These are phyloP conservation scores for Thereva nobilitata DNA, from an alignment of 2,888 invertebrate genomes.

Conservation along the genomic window DNA sequence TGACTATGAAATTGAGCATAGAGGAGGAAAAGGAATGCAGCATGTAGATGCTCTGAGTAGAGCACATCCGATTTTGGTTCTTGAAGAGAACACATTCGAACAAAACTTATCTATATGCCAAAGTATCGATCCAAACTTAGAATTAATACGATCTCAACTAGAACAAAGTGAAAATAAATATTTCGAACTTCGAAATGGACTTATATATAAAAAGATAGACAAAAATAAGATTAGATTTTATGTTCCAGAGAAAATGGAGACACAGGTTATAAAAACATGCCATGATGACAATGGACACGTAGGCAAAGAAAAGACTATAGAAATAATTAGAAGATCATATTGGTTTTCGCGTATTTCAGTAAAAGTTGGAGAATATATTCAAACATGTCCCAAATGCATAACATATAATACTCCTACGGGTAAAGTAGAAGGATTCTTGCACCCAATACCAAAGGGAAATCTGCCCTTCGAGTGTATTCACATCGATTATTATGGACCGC, in stretches of 20 bases:
- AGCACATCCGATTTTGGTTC: background rate
- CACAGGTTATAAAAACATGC: constrained; percentile 8
- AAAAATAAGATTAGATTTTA: background rate
- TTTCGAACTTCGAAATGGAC: constrained; percentile 8
- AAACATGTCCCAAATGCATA: background rate
- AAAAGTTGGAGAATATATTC: background rate
- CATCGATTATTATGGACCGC: no score
- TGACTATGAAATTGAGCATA: no score
- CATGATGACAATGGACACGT: background rate
- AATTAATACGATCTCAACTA: background rate
- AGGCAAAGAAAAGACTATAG: background rate
- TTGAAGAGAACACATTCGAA: constrained; percentile 7
- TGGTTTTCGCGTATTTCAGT: background rate
- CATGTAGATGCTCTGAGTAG: no score
- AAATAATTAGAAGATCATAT: background rate
- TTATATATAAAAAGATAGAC: background rate
- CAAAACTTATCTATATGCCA: constrained; percentile 1
- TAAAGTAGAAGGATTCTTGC: background rate
- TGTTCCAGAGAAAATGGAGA: constrained; percentile 1
- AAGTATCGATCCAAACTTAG: background rate
- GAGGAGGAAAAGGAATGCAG: no score
- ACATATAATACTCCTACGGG: no score
- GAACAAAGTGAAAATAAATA: constrained; percentile 1
- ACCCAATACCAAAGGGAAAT: background rate
- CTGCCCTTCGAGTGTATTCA: no score